Evolutionary conservation across 92 coral and sea anemone species (phyloP).

Genomic region (Zoanthus solanderi): DNA sequence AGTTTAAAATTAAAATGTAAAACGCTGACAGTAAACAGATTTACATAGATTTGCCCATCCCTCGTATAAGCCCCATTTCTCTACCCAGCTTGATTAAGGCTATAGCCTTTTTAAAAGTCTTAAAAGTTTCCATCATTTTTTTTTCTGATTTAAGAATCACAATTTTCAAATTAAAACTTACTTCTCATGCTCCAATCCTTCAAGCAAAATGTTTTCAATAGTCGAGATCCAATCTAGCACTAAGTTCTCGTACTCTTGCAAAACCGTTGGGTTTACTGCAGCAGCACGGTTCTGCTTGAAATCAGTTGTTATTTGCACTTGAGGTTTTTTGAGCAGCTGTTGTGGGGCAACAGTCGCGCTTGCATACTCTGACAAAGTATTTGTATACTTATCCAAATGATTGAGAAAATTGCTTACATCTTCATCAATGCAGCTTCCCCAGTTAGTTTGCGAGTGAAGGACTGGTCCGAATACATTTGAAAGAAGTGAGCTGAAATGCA

Average conservation of each 20-base stretch:
- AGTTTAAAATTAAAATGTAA: neutral
- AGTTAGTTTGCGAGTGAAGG: conserved; percentile 89
- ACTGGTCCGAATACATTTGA: conserved; percentile 91
- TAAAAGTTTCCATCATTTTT: no score
- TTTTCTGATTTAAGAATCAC: no score
- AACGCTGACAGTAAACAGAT: no score
- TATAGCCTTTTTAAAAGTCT: no score
- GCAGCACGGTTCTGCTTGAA: conserved; percentile 99
- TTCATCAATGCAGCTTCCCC: conserved; percentile 91
- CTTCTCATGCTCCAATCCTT: conserved; percentile 84
- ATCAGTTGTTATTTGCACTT: conserved; percentile 92
- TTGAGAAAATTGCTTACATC: conserved; percentile 84
- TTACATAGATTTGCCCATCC: no score
- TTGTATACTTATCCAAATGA: conserved; percentile 89
- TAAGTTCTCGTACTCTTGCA: conserved; percentile 92
- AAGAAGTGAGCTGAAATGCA: conserved; percentile 88
- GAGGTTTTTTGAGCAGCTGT: conserved; percentile 93
- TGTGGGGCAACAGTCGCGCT: conserved; percentile 95
- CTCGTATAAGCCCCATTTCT: no score
- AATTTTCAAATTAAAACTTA: neutral
- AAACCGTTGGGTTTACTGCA: conserved; percentile 90
- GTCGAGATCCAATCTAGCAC: conserved; percentile 94
- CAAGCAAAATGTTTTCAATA: conserved; percentile 85
- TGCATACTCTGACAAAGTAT: conserved; percentile 91
- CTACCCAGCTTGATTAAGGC: no score